Conservation (phyloP, 2,797 vertebrate species). For the Peromyscus melanophrys region DNA sequence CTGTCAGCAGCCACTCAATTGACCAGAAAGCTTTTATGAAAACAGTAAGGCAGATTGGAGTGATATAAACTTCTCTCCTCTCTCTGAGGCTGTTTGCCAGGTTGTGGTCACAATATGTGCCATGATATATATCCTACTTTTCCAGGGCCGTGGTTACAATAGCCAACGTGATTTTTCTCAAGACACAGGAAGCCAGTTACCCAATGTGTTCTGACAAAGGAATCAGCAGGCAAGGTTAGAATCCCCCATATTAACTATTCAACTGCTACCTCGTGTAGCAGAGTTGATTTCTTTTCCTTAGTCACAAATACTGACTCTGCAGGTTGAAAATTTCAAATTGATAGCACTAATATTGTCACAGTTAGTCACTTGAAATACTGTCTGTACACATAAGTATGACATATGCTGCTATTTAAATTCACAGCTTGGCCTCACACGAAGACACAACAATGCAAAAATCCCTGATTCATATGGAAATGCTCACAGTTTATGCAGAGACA, state of each 20-base stretch:
- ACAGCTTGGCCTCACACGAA: conserved; percentile 83
- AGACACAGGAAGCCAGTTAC: conserved; percentile 61
- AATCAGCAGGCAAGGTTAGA: conserved; percentile 72
- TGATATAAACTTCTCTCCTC: not conserved
- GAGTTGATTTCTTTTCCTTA: conserved; percentile 50
- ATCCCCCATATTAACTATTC: conserved; percentile 72
- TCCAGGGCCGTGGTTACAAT: conserved; percentile 41
- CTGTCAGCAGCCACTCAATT: not conserved
- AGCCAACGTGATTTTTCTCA: conserved; percentile 60
- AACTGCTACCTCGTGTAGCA: conserved; percentile 59
- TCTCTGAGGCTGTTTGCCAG: not conserved
- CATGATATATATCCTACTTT: not conserved
- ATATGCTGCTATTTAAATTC: conserved; percentile 83
- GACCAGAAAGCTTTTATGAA: conserved; percentile 4
- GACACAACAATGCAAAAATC: conserved; percentile 78
- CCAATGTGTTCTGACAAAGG: conserved; percentile 65
- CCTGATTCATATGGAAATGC: conserved; percentile 84
- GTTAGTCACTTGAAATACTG: conserved; percentile 83
- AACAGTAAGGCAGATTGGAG: not conserved
- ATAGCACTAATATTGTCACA: conserved; percentile 77
- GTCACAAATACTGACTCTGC: conserved; percentile 77
- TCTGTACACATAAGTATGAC: conserved; percentile 80
- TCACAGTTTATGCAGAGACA: conserved; percentile 79
- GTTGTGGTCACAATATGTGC: not conserved
- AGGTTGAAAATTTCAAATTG: conserved; percentile 83